Base-by-base conservation (phyloP, 2,888 invertebrate genomes). In the Cyaniris semiargus region DNA sequence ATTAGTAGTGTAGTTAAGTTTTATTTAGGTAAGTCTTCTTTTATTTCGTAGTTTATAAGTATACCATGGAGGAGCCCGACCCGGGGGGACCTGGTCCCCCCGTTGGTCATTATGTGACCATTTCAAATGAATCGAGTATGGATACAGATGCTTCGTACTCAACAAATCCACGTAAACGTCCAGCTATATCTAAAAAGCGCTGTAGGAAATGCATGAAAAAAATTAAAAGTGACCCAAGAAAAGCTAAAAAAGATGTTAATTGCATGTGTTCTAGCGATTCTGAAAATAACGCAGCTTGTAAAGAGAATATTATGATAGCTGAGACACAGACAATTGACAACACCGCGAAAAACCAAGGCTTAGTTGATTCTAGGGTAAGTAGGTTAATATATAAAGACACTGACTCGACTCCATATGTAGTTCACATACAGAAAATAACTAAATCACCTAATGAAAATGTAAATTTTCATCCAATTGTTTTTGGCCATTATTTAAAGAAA, bases 31-130 rank as follows among this genome's bases (percentile, higher is more conserved):
- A 44, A 44, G 44, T 44, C 5, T 44, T 44, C 10, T 44, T 10
- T 44, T 44, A 44, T 44, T 10, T 44, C 0, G 8, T 44, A 44
- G 44, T 44, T 44, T 44, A 44, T 44, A 44, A 44, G 44, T 10
- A 44, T 10, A 44, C 10, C 5, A 44, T 44, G 44, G 44, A 44
- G 53, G 53, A 53, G 18, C 34, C 34, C 4, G 71, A 34, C 34
- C 71, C 71, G n/a, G 71, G 71, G 34, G 34, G 34, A 38, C 71
- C 34, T 38, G 21, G 34, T n/a, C 71, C 71, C 38, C 34, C 34
- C 38, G 71, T 71, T 71, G 8, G 34, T 38, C 34, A 71, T n/a
- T 71, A 71, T n/a, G 71, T 34, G 31, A 71, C 71, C 13, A 38
- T 72, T 6, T 21, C 38, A 1, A 71, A 71, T 23, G 71, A 71